Base-by-base conservation (phyloP, 2,888 invertebrate species). In the Nemurella pictetii region DNA sequence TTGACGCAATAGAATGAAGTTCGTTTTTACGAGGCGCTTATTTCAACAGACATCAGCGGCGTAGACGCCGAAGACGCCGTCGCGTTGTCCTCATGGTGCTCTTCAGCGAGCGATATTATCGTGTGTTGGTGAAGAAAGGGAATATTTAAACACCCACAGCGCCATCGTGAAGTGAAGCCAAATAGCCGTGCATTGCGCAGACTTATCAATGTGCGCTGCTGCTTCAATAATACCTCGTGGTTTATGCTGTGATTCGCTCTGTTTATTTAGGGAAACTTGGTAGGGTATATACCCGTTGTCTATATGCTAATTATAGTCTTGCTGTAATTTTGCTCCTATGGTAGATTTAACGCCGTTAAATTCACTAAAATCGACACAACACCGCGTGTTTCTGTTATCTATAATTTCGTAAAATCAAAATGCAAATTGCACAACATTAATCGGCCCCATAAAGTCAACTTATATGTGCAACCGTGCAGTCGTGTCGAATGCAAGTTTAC, bases 1-100 rank as follows among this genome's bases (percentile, higher is more conserved):
- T 82, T 82, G 27, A 72, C 82, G 55, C 55, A 28, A 72, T 78
- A n/a, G 78, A 28, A 75, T 75, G 82, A 29, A 72, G 82, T 82
- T 82, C 72, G 75, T 84, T 85, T 86, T 86, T 86, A 86, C 86
- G 84, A 86, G 83, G 86, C 85, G 86, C 85, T 86, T 86, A 86
- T 86, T 86, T 86, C 86, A 72, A 82, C 55, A 28, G 82, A 30
- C 78, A 78, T 78, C 78, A 78, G 28, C 28, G n/a, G n/a, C 12
- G 29, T n/a, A 15, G 78, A n/a, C n/a, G 28, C 28, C 78, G 28
- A 2, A 28, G 78, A 4, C 75, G 26, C 28, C 75, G 75, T 1
- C 75, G 75, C 26, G 12, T 55, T 3, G 55, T 55, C 55, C 75
- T 75, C n/a, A 27, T 75, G 26, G 25, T 75, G 75, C 75, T 25